Conservation (phyloP, 2,888 invertebrate species). For the Caradrina kadenii region DNA sequence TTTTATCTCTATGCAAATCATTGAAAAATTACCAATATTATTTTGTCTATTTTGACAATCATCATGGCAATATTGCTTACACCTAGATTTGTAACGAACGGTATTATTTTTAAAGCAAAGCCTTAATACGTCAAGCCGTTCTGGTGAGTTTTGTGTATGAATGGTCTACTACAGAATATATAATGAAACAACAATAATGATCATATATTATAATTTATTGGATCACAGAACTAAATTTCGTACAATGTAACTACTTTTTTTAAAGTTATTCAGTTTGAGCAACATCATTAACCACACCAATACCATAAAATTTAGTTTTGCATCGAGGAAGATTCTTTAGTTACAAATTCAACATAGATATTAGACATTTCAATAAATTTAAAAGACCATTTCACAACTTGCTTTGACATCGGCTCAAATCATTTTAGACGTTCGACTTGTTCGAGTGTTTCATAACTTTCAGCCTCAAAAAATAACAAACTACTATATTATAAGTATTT, state of each 20-base stretch:
- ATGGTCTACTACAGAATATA: neutral
- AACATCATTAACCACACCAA: slow-evolving; percentile 84
- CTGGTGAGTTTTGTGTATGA: neutral
- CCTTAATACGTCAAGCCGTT: neutral
- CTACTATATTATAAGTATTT: slow-evolving; percentile 41
- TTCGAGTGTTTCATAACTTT: slow-evolving; percentile 49
- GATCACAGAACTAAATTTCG: slow-evolving; percentile 88
- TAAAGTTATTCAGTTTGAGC: slow-evolving; percentile 88
- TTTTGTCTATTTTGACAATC: no score
- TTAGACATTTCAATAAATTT: slow-evolving; percentile 57
- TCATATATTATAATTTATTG: slow-evolving; percentile 81
- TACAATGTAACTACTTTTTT: slow-evolving; percentile 84
- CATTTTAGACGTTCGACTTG: slow-evolving; percentile 44
- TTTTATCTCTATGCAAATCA: no score
- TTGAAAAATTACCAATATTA: no score
- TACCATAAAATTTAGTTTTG: slow-evolving; percentile 70
- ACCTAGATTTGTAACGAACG: no score
- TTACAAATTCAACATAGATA: slow-evolving; percentile 59
- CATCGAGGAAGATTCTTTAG: slow-evolving; percentile 64
- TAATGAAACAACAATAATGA: slow-evolving; percentile 73
- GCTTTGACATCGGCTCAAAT: slow-evolving; percentile 54
- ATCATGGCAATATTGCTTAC: no score
- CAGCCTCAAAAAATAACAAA: slow-evolving; percentile 64
- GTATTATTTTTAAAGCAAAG: no score
- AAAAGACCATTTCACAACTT: slow-evolving; percentile 48